Conservation (phyloP, 1,140 invertebrate species). For the Dryas iulia region DNA sequence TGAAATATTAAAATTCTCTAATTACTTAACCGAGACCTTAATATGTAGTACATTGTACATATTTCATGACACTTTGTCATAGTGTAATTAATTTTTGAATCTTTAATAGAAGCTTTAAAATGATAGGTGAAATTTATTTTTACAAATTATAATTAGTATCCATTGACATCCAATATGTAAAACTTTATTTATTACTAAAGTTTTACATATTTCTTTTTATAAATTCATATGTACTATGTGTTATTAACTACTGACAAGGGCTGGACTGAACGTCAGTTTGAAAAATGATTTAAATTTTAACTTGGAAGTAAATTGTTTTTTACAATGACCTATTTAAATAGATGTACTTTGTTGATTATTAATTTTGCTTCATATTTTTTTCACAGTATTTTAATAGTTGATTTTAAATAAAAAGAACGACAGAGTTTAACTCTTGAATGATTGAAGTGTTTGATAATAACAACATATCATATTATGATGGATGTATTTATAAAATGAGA, state of each 20-base stretch:
- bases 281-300: too few species aligned
- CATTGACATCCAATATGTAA: too few species aligned
- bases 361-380: not conserved
- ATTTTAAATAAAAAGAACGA: slow-evolving; percentile 1
- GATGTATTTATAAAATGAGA: not conserved
- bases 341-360: not conserved
- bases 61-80: not conserved
- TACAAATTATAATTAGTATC: not conserved
- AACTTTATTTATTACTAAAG: too few species aligned
- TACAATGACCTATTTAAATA: not conserved
- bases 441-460: slow-evolving; percentile 3
- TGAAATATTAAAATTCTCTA: not conserved
- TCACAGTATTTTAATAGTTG: not conserved
- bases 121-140: not conserved
- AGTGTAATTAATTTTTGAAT: slow-evolving; percentile 10
- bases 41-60: not conserved
- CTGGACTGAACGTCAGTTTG: too few species aligned
- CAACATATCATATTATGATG: slow-evolving; percentile 7
- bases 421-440: slow-evolving; percentile 21
- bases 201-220: too few species aligned
- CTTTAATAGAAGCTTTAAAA: slow-evolving; percentile 18
- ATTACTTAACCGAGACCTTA: not conserved
- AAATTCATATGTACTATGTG: too few species aligned
- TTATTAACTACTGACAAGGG: too few species aligned
- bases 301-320: not conserved